Evolutionary conservation across 2,888 invertebrate genomes (phyloP).

Genomic region (Tortricodes alternella): DNA sequence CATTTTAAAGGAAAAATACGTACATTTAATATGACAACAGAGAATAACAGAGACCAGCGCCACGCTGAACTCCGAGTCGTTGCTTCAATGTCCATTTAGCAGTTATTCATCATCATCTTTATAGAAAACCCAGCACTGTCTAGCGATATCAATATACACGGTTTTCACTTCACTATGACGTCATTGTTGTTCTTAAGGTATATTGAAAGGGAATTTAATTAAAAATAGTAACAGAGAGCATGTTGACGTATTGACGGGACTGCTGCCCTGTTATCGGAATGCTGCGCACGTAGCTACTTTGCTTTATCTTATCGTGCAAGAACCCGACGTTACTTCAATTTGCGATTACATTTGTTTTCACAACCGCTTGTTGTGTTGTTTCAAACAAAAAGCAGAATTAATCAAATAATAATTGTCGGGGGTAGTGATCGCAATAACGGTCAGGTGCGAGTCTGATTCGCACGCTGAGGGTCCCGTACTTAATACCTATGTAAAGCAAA

Average conservation of each 20-base stretch:
- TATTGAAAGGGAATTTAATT: conserved; percentile 14
- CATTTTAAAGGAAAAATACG: no score
- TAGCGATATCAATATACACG: neutral
- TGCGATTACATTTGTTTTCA: conserved; percentile 35
- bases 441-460: no score
- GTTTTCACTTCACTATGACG: conserved; percentile 15
- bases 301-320: conserved; percentile 70
- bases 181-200: conserved; percentile 4
- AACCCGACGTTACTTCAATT: conserved; percentile 47
- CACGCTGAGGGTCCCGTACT: no score
- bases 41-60: conserved; percentile 70
- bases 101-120: conserved; percentile 48
- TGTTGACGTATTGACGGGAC: conserved; percentile 70
- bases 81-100: conserved; percentile 68
- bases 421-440: no score
- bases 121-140: neutral
- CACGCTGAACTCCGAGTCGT: conserved; percentile 56
- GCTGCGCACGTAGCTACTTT: conserved; percentile 65
- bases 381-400: neutral
- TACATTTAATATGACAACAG: conserved; percentile 69
- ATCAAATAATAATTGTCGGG: no score
- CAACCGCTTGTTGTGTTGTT: neutral
- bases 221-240: conserved; percentile 51
- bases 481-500: no score
- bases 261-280: conserved; percentile 67